Base-by-base conservation (phyloP, 2,113 vertebrate species). In the Hemichromis elongatus region DNA sequence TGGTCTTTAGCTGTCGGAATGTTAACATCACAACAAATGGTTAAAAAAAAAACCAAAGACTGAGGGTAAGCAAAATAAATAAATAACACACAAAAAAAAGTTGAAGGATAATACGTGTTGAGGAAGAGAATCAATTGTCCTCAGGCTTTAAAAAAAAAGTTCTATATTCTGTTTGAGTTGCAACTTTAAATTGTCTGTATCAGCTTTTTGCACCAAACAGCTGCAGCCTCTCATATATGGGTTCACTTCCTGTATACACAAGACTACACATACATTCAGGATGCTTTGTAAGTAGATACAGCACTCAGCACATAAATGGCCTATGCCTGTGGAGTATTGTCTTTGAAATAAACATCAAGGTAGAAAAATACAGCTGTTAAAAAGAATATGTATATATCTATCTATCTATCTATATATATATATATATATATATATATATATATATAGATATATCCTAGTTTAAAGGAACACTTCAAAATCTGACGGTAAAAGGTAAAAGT, bases 321-420 rank as follows among this genome's bases (percentile, higher is more conserved):
- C 50, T 59, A 45, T 50, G 24, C 42, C 35, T 56, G 9, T 55
- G 33, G 68, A 4, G 24, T 8, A 47, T 73, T 4, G 24, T 75
- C 75, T 93, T 88, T 83, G 73, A 87, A 84, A 88, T 56, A 92
- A 90, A 91, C 88, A 81, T 84, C 52, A 87, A 85, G 83, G 84
- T 73, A 86, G 61, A 80, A 79, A 66, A 91, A 81, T 90, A 50
- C 40, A 84, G 75, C 54, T 66, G 6, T 91, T 61, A 90, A 77
- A 75, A 75, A 52, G 7, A 8, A 4, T 40, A 88, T 26, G 24
- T 24, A 2, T n/a, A 21, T 21, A 55, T n/a, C n/a, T n/a, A n/a
- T n/a, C n/a, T n/a, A n/a, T n/a, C n/a, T n/a, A n/a, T n/a, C n/a
- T 55, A 55, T 33, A 33, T 33, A 37, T 37, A 66, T 37, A 21